Evolutionary conservation across 2,797 vertebrate species (phyloP).

Genomic region (Eospalax fontanierii): DNA sequence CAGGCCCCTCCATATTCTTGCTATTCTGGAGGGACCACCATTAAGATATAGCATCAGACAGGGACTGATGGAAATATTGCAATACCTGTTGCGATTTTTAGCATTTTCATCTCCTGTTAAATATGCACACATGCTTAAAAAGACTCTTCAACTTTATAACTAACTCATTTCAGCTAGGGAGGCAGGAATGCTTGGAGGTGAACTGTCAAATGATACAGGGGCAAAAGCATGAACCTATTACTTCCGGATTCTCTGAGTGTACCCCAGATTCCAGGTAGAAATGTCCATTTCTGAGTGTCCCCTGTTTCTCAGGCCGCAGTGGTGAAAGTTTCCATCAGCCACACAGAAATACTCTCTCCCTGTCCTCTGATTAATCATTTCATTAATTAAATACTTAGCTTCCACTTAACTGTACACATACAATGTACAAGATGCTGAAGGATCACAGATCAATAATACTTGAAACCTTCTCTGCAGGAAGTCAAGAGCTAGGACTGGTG

Average conservation of each 20-base stretch:
- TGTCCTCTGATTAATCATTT: neutral
- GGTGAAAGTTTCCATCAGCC: neutral
- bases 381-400: too few relatives aligned
- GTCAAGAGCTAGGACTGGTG: neutral
- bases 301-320: neutral
- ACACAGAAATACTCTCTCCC: neutral
- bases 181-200: constrained; percentile 4
- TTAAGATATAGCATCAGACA: neutral
- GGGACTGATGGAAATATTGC: neutral
- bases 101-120: neutral
- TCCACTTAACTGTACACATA: neutral
- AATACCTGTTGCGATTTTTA: neutral
- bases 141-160: neutral
- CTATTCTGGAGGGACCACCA: neutral
- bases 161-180: neutral
- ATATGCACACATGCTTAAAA: constrained; percentile 3
- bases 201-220: neutral
- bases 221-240: neutral
- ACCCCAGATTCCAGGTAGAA: neutral
- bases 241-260: neutral
- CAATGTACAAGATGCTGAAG: neutral
- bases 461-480: neutral
- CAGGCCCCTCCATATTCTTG: too few relatives aligned
- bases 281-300: neutral
- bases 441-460: neutral